phyloP scores from a whole-genome alignment of 2,888 invertebrate species.

The Xestia sexstrigata region DNA sequence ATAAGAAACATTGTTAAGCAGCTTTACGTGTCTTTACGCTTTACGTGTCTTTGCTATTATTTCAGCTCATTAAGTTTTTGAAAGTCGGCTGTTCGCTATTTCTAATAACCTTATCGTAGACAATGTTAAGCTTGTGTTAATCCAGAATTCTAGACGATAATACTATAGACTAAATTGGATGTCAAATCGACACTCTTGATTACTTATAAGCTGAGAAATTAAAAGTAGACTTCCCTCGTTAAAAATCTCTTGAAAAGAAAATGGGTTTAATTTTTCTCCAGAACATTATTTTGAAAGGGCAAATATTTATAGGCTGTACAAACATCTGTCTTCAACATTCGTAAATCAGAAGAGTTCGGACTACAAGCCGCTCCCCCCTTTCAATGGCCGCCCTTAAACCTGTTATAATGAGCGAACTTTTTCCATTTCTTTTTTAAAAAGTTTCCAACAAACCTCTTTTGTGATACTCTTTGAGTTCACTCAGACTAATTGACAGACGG shows the following conservation, averaged over 20 bases:
- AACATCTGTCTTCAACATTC: constrained; percentile 65
- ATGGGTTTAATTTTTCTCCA: constrained; percentile 2
- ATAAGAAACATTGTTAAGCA: neutral
- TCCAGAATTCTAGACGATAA: neutral
- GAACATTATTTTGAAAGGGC: constrained; percentile 36
- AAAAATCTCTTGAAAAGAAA: constrained; percentile 2
- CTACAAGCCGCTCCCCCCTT: constrained; percentile 62
- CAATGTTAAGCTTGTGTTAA: neutral
- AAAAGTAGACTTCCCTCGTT: neutral
- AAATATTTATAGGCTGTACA: constrained; percentile 61
- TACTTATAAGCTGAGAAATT: neutral
- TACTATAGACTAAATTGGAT: neutral
- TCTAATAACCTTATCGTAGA: neutral
- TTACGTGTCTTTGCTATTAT: no score
- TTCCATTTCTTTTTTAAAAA: constrained; percentile 82
- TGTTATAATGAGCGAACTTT: constrained; percentile 87
- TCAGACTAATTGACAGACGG: constrained; percentile 74
- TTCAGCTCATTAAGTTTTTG: constrained; percentile 1
- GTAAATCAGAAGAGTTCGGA: constrained; percentile 64
- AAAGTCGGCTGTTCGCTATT: constrained; percentile 16
- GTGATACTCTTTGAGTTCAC: constrained; percentile 75
- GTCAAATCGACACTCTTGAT: neutral
- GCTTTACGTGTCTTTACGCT: neutral
- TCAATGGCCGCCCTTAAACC: constrained; percentile 78
- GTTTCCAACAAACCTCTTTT: constrained; percentile 71